Evolutionary conservation across 2,113 vertebrate species (phyloP).

Genomic region (Tringa solitaria): DNA sequence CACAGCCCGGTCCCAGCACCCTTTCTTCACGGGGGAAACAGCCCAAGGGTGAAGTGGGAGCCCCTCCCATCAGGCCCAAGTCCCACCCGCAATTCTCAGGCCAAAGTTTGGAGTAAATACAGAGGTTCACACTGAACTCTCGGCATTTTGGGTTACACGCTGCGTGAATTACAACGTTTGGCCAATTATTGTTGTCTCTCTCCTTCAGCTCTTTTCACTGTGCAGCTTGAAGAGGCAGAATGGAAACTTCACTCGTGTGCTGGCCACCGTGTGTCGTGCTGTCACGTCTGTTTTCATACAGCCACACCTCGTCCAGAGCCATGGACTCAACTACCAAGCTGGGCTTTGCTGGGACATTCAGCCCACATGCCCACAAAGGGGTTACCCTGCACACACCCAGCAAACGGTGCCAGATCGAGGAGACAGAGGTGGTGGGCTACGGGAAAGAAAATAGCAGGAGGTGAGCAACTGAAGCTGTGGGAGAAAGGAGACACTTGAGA

Average conservation of each 20-base stretch:
- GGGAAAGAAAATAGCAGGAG: background rate
- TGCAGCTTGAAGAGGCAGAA: background rate
- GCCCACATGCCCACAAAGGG: background rate
- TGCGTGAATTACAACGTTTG: background rate
- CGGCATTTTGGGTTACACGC: background rate
- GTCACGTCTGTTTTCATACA: accelerated
- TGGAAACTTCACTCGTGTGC: background rate
- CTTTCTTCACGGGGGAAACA: background rate
- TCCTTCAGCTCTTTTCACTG: background rate
- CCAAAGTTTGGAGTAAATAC: background rate
- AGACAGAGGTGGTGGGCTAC: background rate
- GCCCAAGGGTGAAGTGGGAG: background rate
- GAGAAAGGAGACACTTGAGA: background rate
- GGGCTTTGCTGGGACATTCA: accelerated
- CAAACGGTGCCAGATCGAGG: accelerated
- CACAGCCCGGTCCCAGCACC: background rate
- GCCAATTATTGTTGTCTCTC: background rate
- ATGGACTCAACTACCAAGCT: accelerated
- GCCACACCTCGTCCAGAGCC: accelerated
- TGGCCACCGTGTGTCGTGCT: accelerated
- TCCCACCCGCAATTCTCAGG: background rate
- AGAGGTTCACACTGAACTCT: background rate
- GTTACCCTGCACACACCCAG: background rate
- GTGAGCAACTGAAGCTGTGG: background rate
- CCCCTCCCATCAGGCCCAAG: background rate